Evolutionary conservation across 2,113 vertebrate genomes (phyloP), one percentile per base, ranked within the genome.

Genomic region (Crotalus horridus): DNA sequence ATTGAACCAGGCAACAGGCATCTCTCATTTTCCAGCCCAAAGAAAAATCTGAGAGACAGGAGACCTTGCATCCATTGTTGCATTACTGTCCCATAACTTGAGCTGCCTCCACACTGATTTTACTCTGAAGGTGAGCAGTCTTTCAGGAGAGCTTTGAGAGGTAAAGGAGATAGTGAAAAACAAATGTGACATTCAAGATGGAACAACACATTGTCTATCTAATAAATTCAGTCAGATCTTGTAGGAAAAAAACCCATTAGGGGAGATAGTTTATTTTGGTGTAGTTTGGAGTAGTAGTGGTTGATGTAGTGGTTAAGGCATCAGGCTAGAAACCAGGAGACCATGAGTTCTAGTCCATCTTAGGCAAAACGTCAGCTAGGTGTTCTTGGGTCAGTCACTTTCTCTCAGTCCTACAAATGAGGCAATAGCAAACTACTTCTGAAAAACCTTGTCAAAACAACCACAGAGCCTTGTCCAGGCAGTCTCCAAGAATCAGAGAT

Each of bases 1-100:
- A 93, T 94, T 93, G 93, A 95, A 96, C 88, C 92, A 96, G 94
- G 94, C 93, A 96, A 95, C 0, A 3, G 69, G 90, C 64, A 89
- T 92, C 89, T 94, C 95, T 89, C 33, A 58, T 95, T 96, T 96
- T 13, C 39, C 87, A 46, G 11, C 55, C 90, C 91, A 94, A 96
- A 94, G 89, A 92, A 81, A 95, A 95, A 95, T 91, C 39, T 11
- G 90, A 91, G 54, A 96, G 23, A 13, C 6, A 59, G 88, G 92
- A 48, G 89, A 92, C 48, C 59, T 92, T 7, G 0, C 93, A 91
- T 61, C 88, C 93, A 88, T 9, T 89, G n/a, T 9, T 95, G 43
- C 89, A 46, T 94, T 94, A 86, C 74, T 55, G 29, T 89, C 58
- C 29, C 69, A 33, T 86, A 91, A 89, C 48, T 74, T 88, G 21